Evolutionary conservation across 2,113 vertebrate species (phyloP), one percentile per base, ranked within the genome.

Genomic region (Climacteris rufus): DNA sequence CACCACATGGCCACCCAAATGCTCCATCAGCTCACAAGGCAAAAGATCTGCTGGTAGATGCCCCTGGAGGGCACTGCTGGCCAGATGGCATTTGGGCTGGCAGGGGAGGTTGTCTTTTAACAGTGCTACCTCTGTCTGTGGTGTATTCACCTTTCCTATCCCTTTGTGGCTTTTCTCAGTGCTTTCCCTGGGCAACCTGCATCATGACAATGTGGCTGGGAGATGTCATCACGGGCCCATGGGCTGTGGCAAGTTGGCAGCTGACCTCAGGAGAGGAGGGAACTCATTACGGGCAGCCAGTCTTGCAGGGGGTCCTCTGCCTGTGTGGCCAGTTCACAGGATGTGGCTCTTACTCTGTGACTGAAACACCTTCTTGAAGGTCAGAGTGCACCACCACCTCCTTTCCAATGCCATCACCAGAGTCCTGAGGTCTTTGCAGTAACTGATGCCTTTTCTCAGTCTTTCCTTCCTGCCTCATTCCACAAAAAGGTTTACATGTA

Each of bases 191-290:
- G 8, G 33, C 44, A 14, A 15, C 9, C 35, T 0, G 3, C 15
- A 16, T 9, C 3, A 4, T 2, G 21, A 16, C 0, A 3, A 5
- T 2, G 9, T 1, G 2, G 4, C 31, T 80, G 63, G 54, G 50
- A 60, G 12, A 1, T 23, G 7, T 3, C 3, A 3, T 71, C 49
- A 7, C 22, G n/a, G 47, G 25, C n/a, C n/a, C 2, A 0, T 2
- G 47, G 28, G 16, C 52, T 87, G 65, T 4, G 6, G 17, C 16
- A 2, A 0, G 1, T 12, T 0, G 6, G 22, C 35, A 60, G 14
- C 22, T 11, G 21, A 9, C 2, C 0, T 0, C 28, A 8, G 60
- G 11, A 79, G 53, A 52, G 33, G 33, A 72, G 28, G 40, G 31
- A 56, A 42, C 20, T 61, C 27, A 2, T 1, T 4, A 13, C 1